Base-by-base conservation (phyloP, 2,797 vertebrate species). In the Philypnodon macrostomus region DNA sequence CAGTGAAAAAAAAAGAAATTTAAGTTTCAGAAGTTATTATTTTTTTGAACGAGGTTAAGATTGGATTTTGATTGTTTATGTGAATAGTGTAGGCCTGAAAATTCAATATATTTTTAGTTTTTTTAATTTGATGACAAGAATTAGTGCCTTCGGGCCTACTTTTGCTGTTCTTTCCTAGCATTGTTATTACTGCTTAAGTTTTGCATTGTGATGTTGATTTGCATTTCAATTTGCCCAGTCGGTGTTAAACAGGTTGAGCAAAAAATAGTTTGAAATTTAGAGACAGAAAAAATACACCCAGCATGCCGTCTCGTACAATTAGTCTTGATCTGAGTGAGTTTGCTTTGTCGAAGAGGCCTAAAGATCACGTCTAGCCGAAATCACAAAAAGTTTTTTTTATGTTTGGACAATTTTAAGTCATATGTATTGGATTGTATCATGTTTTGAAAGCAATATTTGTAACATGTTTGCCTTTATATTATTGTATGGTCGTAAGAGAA, bases 111-210 rank as follows among this genome's bases (percentile, higher is more conserved):
- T 8, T 29, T 70, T 65, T 41, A 32, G 39, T 70, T 53, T 29
- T 33, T 23, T 53, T 9, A 46, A 49, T 59, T n/a, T n/a, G n/a
- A n/a, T n/a, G n/a, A n/a, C n/a, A n/a, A n/a, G n/a, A n/a, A n/a
- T n/a, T n/a, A n/a, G n/a, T 46, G 40, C 42, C 47, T 58, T 63
- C 47, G 72, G 77, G 72, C 75, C 75, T 77, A 27, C 38, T 71
- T 55, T 52, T 8, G 41, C n/a, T n/a, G n/a, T n/a, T n/a, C n/a
- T n/a, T n/a, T n/a, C n/a, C n/a, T n/a, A n/a, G n/a, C n/a, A n/a
- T 57, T 56, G 65, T 42, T 68, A 61, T 39, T 23, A 31, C 41
- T 73, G 61, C 34, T 68, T 48, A 58, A 70, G 62, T 59, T 59
- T 56, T 53, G 51, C 35, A 50, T 64, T 39, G 14, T 57, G 24